Base-by-base conservation (phyloP, 2,888 invertebrate genomes). In the Troides aeacus region DNA sequence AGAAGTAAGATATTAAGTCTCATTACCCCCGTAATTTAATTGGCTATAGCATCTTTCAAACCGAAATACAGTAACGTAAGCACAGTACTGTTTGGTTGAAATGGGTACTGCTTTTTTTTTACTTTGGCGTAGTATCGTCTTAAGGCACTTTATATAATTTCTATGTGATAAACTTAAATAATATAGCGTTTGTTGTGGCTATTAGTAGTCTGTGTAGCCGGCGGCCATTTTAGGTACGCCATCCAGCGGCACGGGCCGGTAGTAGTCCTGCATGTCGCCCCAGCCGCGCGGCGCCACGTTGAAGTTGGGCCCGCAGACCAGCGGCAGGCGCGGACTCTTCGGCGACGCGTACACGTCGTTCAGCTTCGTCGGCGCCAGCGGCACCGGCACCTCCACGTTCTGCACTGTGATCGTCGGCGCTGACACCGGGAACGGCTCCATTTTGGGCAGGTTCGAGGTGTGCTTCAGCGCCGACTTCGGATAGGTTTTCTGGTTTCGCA, bases 261-360 rank as follows among this genome's bases (percentile, higher is more conserved):
- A 97, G 74, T 94, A 94, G 63, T 94, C 93, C 75, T 94, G 93
- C 77, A 93, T 93, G 76, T 95, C 94, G 18, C 95, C 94, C 97
- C 97, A 97, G 1, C 97, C 97, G 50, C 97, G 94, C 6, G 97
- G 96, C 50, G 97, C 96, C 0, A 96, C 96, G 78, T 97, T 97
- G 86, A 97, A 97, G 79, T 96, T 97, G 36, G 94, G 93, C 57
- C 93, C 90, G 74, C 81, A 86, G 67, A 90, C 89, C 53, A 92
- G 76, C 1, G 90, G 88, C 64, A 89, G 68, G 17, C 89, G 81
- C 4, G 90, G 89, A 72, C 90, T 89, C 73, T 88, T 87, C 1
- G 92, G 91, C 5, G 92, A 82, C 18, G 93, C 89, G 71, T 89
- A 92, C 0, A 92, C 91, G 75, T 92, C 92, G 69, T 92, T 93